These are phyloP conservation scores for Himalopsyche anomala DNA, from an alignment of 2,888 invertebrate genomes.

Conservation along the genomic window DNA sequence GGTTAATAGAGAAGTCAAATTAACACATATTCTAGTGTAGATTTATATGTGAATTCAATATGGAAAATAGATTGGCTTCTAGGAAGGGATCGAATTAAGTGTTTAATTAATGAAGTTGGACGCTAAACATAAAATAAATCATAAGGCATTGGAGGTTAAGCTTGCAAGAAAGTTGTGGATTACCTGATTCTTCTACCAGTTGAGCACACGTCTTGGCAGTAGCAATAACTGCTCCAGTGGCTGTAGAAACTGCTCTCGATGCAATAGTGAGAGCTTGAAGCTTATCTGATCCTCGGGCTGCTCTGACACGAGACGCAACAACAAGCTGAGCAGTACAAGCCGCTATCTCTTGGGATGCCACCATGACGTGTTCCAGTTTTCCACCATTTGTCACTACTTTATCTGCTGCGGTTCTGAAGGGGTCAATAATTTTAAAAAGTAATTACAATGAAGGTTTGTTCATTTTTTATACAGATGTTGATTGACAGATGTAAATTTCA, in stretches of 20 bases:
- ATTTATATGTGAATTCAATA: no score
- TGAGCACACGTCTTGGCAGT: constrained; percentile 93
- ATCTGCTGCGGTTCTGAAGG: constrained; percentile 90
- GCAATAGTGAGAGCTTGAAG: constrained; percentile 89
- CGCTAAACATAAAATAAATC: no score
- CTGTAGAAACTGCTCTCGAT: constrained; percentile 91
- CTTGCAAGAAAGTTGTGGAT: constrained; percentile 54
- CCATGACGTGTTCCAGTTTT: constrained; percentile 94
- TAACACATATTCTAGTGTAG: no score
- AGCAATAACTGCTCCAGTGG: constrained; percentile 95
- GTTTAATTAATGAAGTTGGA: no score
- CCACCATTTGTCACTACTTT: constrained; percentile 90
- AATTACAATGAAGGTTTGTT: background rate
- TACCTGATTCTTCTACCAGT: constrained; percentile 89
- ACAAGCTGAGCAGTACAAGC: constrained; percentile 98
- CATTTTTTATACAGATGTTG: no score
- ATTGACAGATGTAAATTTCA: no score
- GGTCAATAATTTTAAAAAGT: no score
- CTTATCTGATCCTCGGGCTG: constrained; percentile 88
- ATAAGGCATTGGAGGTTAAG: background rate
- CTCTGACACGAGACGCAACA: constrained; percentile 97
- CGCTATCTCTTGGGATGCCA: constrained; percentile 97
- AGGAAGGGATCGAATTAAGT: no score
- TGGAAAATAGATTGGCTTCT: no score
- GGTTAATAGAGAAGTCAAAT: no score